Evolutionary conservation across 1,140 invertebrate species (phyloP).

Genomic region (Drosophila erecta): DNA sequence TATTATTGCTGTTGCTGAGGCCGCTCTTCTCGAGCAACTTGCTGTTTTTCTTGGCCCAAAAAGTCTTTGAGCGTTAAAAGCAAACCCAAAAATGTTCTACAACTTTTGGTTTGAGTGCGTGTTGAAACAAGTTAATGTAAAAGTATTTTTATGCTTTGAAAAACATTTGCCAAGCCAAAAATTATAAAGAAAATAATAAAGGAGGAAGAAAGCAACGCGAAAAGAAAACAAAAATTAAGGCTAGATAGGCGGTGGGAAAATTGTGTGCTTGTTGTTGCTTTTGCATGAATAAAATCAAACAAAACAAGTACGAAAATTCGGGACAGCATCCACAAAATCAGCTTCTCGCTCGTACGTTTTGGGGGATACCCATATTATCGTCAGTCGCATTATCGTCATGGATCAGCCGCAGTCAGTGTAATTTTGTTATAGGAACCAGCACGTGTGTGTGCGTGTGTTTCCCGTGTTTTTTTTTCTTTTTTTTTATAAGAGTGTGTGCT

Average conservation of each 20-base stretch:
- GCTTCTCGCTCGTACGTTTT: conserved; percentile 33
- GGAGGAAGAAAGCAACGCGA: conserved; percentile 33
- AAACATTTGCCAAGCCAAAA: conserved; percentile 78
- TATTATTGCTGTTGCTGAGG: conserved; percentile 46
- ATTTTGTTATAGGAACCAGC: conserved; percentile 72
- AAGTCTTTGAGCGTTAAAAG: conserved; percentile 81
- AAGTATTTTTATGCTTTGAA: conserved; percentile 83
- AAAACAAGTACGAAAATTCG: conserved; percentile 36
- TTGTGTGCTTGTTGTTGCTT: conserved; percentile 59
- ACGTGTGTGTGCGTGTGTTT: conserved; percentile 22
- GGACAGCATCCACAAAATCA: conserved; percentile 35
- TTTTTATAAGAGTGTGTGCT: conserved; percentile 37
- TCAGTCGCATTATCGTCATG: conserved; percentile 66
- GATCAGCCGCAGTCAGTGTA: conserved; percentile 75
- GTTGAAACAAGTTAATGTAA: conserved; percentile 81
- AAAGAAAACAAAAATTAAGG: conserved; percentile 29
- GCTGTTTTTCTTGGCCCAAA: conserved; percentile 70
- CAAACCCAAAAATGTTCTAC: conserved; percentile 68
- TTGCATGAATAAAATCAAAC: conserved; percentile 78
- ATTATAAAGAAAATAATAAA: conserved; percentile 81
- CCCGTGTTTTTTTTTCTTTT: not conserved
- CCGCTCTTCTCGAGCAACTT: conserved; percentile 32
- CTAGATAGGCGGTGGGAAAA: conserved; percentile 45
- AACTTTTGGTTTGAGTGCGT: conserved; percentile 57
- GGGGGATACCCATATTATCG: conserved; percentile 33